Evolutionary conservation across 2,888 invertebrate genomes (phyloP).

Genomic region (Nymphalis urticae): DNA sequence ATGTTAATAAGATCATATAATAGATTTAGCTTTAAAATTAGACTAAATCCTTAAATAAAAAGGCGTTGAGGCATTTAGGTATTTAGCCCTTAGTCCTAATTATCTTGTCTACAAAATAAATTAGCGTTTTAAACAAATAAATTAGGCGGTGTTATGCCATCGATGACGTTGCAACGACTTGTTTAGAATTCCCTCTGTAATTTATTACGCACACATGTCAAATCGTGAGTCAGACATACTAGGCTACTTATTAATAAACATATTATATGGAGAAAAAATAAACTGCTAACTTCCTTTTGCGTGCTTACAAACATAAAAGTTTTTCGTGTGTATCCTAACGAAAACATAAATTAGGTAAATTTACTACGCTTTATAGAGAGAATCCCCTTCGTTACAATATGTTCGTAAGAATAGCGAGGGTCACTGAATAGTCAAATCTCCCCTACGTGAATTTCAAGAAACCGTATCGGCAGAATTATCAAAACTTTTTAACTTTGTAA

Average conservation of each 20-base stretch:
- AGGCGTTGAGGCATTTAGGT: not conserved
- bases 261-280: conserved; percentile 58
- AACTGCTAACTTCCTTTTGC: conserved; percentile 76
- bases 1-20: no score
- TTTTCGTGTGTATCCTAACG: conserved; percentile 77
- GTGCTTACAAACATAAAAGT: conserved; percentile 76
- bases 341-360: conserved; percentile 80
- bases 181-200: conserved; percentile 60
- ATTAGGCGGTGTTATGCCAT: conserved; percentile 48
- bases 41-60: no score
- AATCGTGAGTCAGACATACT: conserved; percentile 64
- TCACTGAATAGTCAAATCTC: conserved; percentile 71
- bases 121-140: conserved; percentile 44
- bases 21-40: no score
- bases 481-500: conserved; percentile 79
- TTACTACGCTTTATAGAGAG: conserved; percentile 71
- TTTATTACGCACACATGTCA: conserved; percentile 58
- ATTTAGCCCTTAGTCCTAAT: conserved; percentile 29
- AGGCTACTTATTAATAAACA: conserved; percentile 70
- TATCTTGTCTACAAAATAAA: conserved; percentile 44
- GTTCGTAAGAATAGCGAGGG: conserved; percentile 74
- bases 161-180: conserved; percentile 54
- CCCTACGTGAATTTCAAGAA: conserved; percentile 65
- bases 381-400: conserved; percentile 79
- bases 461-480: conserved; percentile 73